Conservation (phyloP, 2,113 vertebrate species). For the Puma concolor region DNA sequence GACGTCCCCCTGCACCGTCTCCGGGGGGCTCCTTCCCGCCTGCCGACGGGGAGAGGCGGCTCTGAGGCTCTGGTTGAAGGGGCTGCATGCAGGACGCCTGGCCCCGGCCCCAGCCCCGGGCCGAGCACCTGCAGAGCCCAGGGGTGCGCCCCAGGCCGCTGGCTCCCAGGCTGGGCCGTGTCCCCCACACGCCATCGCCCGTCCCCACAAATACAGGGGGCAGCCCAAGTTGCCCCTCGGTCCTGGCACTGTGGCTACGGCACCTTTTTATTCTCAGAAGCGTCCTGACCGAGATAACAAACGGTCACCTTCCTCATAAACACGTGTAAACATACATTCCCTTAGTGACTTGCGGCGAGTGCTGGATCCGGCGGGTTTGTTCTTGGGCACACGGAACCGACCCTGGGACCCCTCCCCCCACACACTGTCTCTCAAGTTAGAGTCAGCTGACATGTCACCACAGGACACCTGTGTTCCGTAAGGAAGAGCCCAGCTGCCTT, state of each 20-base stretch:
- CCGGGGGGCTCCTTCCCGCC: background rate
- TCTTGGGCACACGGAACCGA: background rate
- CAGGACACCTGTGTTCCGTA: no score
- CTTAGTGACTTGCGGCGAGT: rapidly evolving
- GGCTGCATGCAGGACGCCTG: rapidly evolving
- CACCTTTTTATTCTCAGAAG: no score
- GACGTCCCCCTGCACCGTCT: rapidly evolving
- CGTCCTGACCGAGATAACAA: rapidly evolving
- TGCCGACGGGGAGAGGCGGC: background rate
- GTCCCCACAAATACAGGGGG: rapidly evolving
- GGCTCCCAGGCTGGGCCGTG: background rate
- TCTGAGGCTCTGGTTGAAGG: rapidly evolving
- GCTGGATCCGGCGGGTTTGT: no score
- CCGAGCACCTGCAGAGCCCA: rapidly evolving
- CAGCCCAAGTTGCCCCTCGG: background rate
- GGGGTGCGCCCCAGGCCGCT: background rate
- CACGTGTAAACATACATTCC: rapidly evolving
- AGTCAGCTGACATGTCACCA: no score
- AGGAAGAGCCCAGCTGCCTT: background rate
- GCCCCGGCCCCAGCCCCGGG: background rate
- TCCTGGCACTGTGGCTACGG: background rate
- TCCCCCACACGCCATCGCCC: rapidly evolving
- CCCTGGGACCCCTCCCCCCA: background rate
- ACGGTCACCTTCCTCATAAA: background rate
- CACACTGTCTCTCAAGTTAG: background rate